Conservation (phyloP, 2,113 vertebrate genomes). For the Tinamus guttatus region DNA sequence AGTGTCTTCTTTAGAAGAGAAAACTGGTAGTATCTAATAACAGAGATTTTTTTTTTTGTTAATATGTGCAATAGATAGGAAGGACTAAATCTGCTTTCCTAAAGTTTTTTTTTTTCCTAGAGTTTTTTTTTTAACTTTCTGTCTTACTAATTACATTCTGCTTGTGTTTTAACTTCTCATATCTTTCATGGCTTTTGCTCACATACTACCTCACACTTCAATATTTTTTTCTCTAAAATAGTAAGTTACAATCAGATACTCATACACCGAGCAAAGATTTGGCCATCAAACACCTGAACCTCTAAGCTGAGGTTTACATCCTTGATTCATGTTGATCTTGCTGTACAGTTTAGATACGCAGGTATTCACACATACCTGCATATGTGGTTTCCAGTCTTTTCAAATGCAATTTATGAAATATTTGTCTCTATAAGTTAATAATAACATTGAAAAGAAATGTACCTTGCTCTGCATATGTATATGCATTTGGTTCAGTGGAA, state of each 20-base stretch:
- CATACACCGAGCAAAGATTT: background rate
- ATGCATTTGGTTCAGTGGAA: background rate
- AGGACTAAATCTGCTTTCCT: background rate
- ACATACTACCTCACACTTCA: background rate
- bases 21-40: too few relatives aligned
- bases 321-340: background rate
- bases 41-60: background rate
- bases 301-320: background rate
- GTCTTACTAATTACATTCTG: background rate
- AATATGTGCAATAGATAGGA: background rate
- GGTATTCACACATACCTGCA: rapidly evolving
- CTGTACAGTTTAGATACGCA: background rate
- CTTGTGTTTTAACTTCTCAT: background rate
- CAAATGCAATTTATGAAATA: background rate
- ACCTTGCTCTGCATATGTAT: background rate
- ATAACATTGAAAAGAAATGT: background rate
- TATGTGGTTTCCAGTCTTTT: background rate
- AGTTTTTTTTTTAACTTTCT: background rate
- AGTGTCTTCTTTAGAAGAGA: too few relatives aligned
- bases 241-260: background rate
- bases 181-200: background rate
- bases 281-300: background rate
- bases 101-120: background rate
- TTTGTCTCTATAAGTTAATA: background rate
- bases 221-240: background rate